Evolutionary conservation across 2,888 invertebrate genomes (phyloP).

Genomic region (Synanthedon myopaeformis): DNA sequence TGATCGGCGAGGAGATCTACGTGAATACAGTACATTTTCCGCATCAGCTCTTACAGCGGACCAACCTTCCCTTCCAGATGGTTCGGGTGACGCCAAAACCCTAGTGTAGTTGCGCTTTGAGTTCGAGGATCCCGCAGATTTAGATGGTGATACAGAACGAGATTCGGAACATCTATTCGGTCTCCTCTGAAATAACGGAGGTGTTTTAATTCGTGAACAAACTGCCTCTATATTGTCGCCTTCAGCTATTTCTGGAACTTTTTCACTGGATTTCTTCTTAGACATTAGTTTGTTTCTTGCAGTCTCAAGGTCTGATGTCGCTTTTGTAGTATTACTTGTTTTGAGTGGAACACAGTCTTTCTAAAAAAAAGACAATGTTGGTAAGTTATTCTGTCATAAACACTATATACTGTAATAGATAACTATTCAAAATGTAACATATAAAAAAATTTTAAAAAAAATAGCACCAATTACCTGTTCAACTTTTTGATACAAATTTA

Average conservation of each 20-base stretch:
- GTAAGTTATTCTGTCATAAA: background rate
- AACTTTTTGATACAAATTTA: conserved; percentile 75
- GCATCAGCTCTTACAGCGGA: conserved; percentile 8
- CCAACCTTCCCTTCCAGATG: conserved; percentile 21
- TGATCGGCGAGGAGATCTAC: conserved; percentile 28
- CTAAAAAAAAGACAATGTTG: background rate
- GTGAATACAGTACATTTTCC: conserved; percentile 33
- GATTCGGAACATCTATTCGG: conserved; percentile 31
- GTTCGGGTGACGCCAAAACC: conserved; percentile 51
- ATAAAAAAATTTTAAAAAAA: conserved; percentile 1
- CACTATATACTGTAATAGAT: background rate
- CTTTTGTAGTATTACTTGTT: conserved; percentile 10
- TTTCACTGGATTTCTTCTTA: conserved; percentile 22
- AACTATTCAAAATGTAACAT: background rate
- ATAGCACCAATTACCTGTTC: conserved; percentile 59
- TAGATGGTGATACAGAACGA: conserved; percentile 11
- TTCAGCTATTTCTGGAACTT: conserved; percentile 48
- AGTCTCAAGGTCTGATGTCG: conserved; percentile 29
- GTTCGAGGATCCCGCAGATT: conserved; percentile 8
- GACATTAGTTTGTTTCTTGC: conserved; percentile 44
- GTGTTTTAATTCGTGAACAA: conserved; percentile 49
- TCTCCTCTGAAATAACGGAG: conserved; percentile 53
- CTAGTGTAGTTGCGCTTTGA: conserved; percentile 42
- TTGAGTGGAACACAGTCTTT: background rate
- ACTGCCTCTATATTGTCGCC: conserved; percentile 12